A percentile compares a stretch with the other conserved stretches of the same genome.
These are phyloP conservation scores for Lichenostomus cassidix DNA, from an alignment of 2,113 vertebrate genomes.

Conservation along the genomic window DNA sequence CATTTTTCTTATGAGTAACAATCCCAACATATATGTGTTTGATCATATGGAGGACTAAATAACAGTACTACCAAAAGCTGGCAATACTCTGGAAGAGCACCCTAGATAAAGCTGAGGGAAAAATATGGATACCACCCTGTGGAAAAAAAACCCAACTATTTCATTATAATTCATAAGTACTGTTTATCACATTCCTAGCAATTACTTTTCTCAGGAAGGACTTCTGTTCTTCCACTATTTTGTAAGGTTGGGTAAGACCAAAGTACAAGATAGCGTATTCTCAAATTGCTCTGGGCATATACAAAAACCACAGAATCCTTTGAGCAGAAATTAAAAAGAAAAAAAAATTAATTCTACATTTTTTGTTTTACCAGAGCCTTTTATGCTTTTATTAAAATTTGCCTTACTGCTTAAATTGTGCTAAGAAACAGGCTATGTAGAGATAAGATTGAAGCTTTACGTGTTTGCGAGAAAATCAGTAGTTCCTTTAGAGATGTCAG, in stretches of 20 bases:
- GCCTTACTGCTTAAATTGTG: background rate
- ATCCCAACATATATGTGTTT: background rate
- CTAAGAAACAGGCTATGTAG: background rate
- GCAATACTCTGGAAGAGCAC: background rate
- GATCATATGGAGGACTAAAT: background rate
- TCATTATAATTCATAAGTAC: background rate
- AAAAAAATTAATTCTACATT: background rate
- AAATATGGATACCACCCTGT: background rate
- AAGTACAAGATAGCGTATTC: background rate
- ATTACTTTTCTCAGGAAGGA: background rate
- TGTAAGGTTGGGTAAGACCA: background rate
- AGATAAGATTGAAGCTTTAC: background rate
- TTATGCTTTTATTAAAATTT: background rate
- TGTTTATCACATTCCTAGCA: background rate
- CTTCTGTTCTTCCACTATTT: background rate
- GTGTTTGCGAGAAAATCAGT: background rate
- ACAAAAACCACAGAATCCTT: background rate
- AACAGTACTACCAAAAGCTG: background rate
- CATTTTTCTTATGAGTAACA: background rate
- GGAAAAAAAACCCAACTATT: background rate
- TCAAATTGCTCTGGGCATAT: background rate
- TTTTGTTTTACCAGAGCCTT: background rate
- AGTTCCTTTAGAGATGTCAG: background rate
- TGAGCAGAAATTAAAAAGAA: background rate
- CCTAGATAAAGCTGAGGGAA: background rate